Evolutionary conservation across 2,888 invertebrate genomes (phyloP).

Genomic region (Hedya salicella): DNA sequence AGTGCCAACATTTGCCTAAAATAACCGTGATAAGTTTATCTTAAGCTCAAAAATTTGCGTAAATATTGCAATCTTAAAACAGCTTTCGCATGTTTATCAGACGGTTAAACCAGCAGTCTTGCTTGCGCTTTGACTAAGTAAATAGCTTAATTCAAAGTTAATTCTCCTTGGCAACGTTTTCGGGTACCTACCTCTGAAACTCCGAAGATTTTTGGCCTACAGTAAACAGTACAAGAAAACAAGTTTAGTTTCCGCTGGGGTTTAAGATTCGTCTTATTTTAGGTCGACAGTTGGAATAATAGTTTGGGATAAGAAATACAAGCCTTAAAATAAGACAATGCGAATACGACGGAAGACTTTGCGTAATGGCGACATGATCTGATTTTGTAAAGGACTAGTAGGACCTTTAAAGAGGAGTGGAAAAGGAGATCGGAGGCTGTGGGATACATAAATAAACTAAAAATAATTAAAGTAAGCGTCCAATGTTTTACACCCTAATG

Average conservation of each 20-base stretch:
- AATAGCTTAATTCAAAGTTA: conserved; percentile 20
- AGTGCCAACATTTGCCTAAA: conserved; percentile 6
- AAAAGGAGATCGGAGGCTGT: too few relatives aligned
- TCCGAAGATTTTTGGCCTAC: conserved; percentile 26
- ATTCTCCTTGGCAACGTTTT: conserved; percentile 21
- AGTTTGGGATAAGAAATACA: not conserved
- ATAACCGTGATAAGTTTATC: not conserved
- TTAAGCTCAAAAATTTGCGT: conserved; percentile 1
- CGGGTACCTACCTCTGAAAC: not conserved
- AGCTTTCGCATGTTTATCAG: conserved; percentile 22
- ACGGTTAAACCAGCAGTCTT: conserved; percentile 3
- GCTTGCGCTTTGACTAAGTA: conserved; percentile 13
- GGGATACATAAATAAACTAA: too few relatives aligned
- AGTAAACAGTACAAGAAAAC: not conserved
- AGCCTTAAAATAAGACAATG: not conserved
- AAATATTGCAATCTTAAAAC: conserved; percentile 6
- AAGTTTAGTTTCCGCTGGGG: not conserved
- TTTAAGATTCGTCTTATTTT: not conserved
- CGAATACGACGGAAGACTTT: too few relatives aligned
- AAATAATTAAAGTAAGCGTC: too few relatives aligned
- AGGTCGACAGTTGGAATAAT: not conserved
- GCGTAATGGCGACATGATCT: too few relatives aligned
- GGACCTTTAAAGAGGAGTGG: too few relatives aligned
- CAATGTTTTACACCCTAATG: too few relatives aligned
- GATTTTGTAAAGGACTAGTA: too few relatives aligned